Base-by-base conservation (phyloP, 2,888 invertebrate species). In the Zeuzera pyrina region DNA sequence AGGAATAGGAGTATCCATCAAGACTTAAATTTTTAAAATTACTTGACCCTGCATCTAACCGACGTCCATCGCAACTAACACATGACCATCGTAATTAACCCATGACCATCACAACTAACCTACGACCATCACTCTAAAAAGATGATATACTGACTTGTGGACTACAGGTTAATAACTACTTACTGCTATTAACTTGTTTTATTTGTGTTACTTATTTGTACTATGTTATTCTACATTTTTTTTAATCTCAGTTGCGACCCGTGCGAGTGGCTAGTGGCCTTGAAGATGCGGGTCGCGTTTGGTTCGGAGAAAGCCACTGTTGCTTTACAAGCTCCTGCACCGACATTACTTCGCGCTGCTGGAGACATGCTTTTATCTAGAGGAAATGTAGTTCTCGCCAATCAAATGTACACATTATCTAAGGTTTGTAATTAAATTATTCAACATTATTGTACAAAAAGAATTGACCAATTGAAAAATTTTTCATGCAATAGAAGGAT, bases 351-450 rank as follows among this genome's bases (percentile, higher is more conserved):
- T 42, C 92, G 93, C 59, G 88, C 89, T 47, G 92, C 94, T 15
- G 94, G 94, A 0, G 95, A 95, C 68, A 85, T 91, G 64, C 85
- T 93, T 53, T 79, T 96, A 55, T 86, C 90, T 2, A 87, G 90
- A 38, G 89, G 90, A 8, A 88, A 90, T 45, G 88, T 92, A 38
- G 86, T 90, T 30, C 90, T 91, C 37, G 95, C 95, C 1, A 86
- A 92, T 42, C 87, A 91, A 39, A 86, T 95, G 12, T 96, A 93
- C 68, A 91, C 92, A 52, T 85, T 94, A 34, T 90, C 93, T 1
- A 89, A 91, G 73, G 91, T 90, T 3, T 23, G 30, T 28, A 11
- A n/a, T n/a, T n/a, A n/a, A n/a, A n/a, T n/a, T n/a, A n/a, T n/a
- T n/a, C n/a, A n/a, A n/a, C n/a, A n/a, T n/a, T n/a, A n/a, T n/a